Conservation (phyloP, 2,797 vertebrate species). For the Mormyrus hasselquistii region DNA sequence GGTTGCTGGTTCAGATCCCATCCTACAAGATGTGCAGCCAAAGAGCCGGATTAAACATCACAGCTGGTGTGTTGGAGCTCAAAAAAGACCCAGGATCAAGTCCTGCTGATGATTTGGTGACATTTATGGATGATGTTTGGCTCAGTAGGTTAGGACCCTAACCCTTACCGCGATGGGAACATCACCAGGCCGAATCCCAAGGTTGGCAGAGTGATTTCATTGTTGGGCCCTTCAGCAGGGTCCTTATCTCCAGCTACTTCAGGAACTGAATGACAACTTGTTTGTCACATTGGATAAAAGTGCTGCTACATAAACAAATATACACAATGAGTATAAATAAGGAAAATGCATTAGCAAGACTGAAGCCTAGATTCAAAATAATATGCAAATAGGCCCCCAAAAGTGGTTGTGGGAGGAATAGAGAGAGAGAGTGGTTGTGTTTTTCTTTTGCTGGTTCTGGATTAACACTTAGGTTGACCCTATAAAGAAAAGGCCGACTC, state of each 20-base stretch:
- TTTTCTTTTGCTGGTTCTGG: not conserved
- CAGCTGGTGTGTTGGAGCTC: not conserved
- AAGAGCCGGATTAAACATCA: not conserved
- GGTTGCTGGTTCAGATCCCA: not conserved
- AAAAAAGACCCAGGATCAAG: not conserved
- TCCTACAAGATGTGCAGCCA: not conserved
- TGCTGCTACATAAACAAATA: not conserved
- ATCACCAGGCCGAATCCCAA: not conserved
- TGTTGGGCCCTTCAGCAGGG: not conserved
- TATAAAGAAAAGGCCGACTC: not conserved
- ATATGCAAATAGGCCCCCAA: not conserved
- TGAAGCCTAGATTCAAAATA: not conserved
- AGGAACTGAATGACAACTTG: not conserved
- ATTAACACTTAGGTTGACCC: not conserved
- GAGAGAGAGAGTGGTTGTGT: not conserved
- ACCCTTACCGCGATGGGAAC: not conserved
- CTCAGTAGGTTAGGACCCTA: not conserved
- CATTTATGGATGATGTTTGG: not conserved
- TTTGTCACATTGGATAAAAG: not conserved
- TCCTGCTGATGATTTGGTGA: not conserved
- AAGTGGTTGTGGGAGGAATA: not conserved
- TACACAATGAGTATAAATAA: not conserved
- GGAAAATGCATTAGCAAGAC: not conserved
- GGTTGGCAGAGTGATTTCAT: not conserved
- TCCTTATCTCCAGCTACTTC: not conserved